Percentiles rank a stretch among this genome's conserved stretches.
Evolutionary conservation across 2,888 invertebrate genomes (phyloP).

Genomic region (Limnephilus rhombicus): DNA sequence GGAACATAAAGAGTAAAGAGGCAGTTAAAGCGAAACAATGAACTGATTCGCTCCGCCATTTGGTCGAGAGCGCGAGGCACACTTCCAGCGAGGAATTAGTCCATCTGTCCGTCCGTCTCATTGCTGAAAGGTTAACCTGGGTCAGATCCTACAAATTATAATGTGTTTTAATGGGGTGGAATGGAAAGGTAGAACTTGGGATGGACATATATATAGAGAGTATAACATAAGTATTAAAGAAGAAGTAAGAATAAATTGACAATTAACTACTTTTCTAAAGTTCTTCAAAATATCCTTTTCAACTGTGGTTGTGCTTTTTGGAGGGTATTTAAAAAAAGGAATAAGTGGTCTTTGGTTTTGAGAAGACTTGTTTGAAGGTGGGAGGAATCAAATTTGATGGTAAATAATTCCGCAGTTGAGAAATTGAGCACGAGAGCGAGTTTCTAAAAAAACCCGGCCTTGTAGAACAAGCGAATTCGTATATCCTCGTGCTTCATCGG

Average conservation of each 20-base stretch:
- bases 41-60: conserved; percentile 29
- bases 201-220: not conserved
- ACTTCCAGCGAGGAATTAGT: not conserved
- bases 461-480: no score
- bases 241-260: no score
- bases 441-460: no score
- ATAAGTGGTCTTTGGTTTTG: no score
- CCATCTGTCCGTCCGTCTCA: not conserved
- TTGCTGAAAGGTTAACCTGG: not conserved
- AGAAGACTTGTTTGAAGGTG: no score
- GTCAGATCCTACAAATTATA: not conserved
- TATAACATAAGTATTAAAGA: not conserved
- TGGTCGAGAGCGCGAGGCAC: conserved; percentile 7
- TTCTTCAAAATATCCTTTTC: not conserved
- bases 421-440: no score
- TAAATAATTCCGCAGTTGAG: no score
- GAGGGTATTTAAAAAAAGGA: no score
- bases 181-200: not conserved
- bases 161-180: not conserved
- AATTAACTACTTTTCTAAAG: no score
- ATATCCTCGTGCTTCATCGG: no score
- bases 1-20: conserved; percentile 27
- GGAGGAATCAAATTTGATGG: no score
- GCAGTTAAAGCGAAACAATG: conserved; percentile 37
- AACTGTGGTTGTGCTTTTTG: not conserved